Percentiles rank a stretch among this genome's conserved stretches.
Evolutionary conservation across 2,888 invertebrate species (phyloP).

Genomic region (Eucera pruinosa): DNA sequence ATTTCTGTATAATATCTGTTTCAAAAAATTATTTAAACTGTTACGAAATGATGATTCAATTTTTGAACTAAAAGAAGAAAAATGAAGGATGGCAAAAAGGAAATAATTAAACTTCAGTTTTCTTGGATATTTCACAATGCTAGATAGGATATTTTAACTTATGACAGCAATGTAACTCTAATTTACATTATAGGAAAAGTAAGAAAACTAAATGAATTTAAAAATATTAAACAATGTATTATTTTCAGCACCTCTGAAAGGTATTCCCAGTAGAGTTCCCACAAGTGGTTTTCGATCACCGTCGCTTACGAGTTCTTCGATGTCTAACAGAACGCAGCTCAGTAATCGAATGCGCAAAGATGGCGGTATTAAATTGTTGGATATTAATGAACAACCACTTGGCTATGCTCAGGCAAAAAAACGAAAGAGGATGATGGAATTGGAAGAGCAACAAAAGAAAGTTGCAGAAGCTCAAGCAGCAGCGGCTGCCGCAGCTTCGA

Average conservation of each 20-base stretch:
- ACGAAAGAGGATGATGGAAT: slow-evolving; percentile 91
- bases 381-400: slow-evolving; percentile 96
- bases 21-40: too few relatives aligned
- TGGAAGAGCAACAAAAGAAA: slow-evolving; percentile 89
- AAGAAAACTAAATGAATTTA: background rate
- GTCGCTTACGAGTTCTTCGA: slow-evolving; percentile 84
- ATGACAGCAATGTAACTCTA: too few relatives aligned
- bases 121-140: too few relatives aligned
- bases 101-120: too few relatives aligned
- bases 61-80: too few relatives aligned
- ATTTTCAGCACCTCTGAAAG: slow-evolving; percentile 93
- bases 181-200: too few relatives aligned
- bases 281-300: slow-evolving; percentile 88
- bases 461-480: slow-evolving; percentile 85
- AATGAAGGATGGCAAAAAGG: too few relatives aligned
- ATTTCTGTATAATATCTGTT: too few relatives aligned
- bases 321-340: slow-evolving; percentile 87
- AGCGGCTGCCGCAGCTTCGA: slow-evolving; percentile 78
- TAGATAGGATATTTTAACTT: too few relatives aligned
- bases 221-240: slow-evolving; percentile 7
- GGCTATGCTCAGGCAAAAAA: slow-evolving; percentile 94
- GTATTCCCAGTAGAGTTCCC: slow-evolving; percentile 93
- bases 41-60: too few relatives aligned
- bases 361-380: slow-evolving; percentile 96
- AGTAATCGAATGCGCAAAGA: slow-evolving; percentile 88